These are phyloP conservation scores for Cydia fagiglandana DNA, from an alignment of 1,140 invertebrate genomes.

Conservation along the genomic window DNA sequence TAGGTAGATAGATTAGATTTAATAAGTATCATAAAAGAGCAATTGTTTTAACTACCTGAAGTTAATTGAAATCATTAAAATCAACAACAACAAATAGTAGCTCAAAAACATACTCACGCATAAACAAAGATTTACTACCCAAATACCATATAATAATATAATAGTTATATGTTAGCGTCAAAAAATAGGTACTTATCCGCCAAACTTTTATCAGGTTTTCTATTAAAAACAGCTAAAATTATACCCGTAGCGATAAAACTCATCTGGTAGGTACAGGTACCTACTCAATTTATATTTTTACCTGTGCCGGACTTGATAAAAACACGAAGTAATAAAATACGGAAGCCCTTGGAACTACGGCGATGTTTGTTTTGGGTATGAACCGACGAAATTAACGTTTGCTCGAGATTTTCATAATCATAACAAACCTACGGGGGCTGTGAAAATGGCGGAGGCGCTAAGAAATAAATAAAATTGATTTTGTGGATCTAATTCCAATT, in stretches of 20 bases:
- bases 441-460: not conserved
- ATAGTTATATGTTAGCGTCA: not conserved
- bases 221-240: not conserved
- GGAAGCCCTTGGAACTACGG: conserved; percentile 7
- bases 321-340: conserved; percentile 2
- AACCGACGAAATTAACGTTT: conserved; percentile 11
- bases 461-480: not conserved
- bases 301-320: not conserved
- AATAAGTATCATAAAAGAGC: too few species aligned
- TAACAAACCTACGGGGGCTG: not conserved
- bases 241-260: not conserved
- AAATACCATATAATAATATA: too few species aligned
- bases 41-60: too few species aligned
- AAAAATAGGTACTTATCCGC: not conserved
- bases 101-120: too few species aligned
- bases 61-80: too few species aligned
- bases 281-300: not conserved
- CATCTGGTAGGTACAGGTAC: not conserved
- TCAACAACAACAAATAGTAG: too few species aligned
- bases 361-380: not conserved
- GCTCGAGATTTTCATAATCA: not conserved
- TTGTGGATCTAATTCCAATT: too few species aligned
- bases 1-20: too few species aligned
- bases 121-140: too few species aligned
- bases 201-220: not conserved